A percentile compares a stretch with the other conserved stretches of the same genome.
phyloP scores from a whole-genome alignment of 2,888 invertebrate genomes.

The Patella caerulea region DNA sequence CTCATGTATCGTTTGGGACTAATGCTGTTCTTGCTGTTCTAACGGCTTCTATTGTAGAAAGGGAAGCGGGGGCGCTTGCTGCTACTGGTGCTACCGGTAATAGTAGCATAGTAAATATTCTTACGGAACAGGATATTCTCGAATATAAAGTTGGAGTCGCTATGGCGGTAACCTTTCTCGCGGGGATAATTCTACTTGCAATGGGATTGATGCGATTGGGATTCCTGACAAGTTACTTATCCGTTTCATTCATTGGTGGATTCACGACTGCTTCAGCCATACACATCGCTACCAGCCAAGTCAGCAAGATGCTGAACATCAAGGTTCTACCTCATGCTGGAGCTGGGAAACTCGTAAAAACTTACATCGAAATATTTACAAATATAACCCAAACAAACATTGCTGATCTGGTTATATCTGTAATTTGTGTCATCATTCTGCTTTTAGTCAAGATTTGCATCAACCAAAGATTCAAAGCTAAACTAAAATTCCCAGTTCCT shows the following conservation, averaged over 20 bases:
- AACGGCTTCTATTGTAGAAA: slow-evolving; percentile 50
- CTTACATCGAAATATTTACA: slow-evolving; percentile 76
- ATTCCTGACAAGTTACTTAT: slow-evolving; percentile 52
- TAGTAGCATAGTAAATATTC: slow-evolving; percentile 20
- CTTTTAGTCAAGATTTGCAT: slow-evolving; percentile 71
- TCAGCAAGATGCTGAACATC: slow-evolving; percentile 47
- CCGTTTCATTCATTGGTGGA: slow-evolving; percentile 55
- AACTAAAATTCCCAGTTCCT: slow-evolving; percentile 62
- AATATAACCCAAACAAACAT: slow-evolving; percentile 77
- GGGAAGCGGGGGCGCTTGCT: slow-evolving; percentile 29
- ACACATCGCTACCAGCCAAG: slow-evolving; percentile 50
- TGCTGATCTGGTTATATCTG: slow-evolving; percentile 79
- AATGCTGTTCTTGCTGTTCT: slow-evolving; percentile 62
- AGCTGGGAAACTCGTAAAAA: slow-evolving; percentile 70
- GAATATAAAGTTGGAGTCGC: slow-evolving; percentile 46
- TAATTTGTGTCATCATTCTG: slow-evolving; percentile 78
- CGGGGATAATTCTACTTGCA: slow-evolving; percentile 42
- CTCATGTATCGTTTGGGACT: slow-evolving; percentile 59
- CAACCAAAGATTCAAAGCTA: slow-evolving; percentile 53
- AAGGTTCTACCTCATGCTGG: slow-evolving; percentile 40
- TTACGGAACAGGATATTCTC: slow-evolving; percentile 29
- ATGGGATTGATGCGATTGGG: slow-evolving; percentile 51
- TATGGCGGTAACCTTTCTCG: slow-evolving; percentile 41
- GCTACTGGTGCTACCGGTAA: not conserved
- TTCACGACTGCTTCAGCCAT: slow-evolving; percentile 58